A percentile compares a stretch with the other conserved stretches of the same genome.
These are phyloP conservation scores for Heterotis niloticus DNA, from an alignment of 2,113 vertebrate species.

Conservation along the genomic window DNA sequence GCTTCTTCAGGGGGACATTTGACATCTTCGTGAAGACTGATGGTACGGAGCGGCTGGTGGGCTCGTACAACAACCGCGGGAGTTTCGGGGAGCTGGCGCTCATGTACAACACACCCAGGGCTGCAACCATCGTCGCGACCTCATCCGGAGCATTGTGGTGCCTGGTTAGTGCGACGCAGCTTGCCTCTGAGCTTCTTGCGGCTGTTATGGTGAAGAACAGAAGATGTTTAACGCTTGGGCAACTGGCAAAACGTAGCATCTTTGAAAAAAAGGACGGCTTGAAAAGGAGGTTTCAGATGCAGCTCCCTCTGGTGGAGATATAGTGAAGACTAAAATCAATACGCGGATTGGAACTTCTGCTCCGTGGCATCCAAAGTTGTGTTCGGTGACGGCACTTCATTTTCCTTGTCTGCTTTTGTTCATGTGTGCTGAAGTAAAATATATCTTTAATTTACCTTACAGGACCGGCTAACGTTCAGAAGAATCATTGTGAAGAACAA, in stretches of 20 bases:
- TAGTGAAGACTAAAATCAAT: not conserved
- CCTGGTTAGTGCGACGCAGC: constrained; percentile 71
- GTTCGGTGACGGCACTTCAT: too few relatives aligned
- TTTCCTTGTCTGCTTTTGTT: constrained; percentile 57
- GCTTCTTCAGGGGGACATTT: constrained; percentile 78
- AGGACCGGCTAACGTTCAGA: constrained; percentile 82
- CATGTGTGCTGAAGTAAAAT: constrained; percentile 32
- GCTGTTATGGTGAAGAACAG: not conserved
- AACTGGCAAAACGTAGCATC: not conserved
- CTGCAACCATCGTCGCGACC: constrained; percentile 93
- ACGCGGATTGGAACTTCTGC: not conserved
- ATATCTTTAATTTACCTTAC: constrained; percentile 28
- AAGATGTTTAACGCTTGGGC: not conserved
- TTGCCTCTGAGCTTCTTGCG: not conserved
- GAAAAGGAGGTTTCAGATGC: not conserved
- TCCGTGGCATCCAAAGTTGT: not conserved
- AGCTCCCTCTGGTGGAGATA: constrained; percentile 28
- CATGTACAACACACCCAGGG: constrained; percentile 98
- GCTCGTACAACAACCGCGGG: constrained; percentile 89
- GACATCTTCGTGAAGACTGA: constrained; percentile 86
- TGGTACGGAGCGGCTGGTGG: constrained; percentile 77
- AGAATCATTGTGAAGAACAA: constrained; percentile 99
- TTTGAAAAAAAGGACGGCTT: not conserved
- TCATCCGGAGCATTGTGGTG: constrained; percentile 94
- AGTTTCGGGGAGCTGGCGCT: constrained; percentile 97